Base-by-base conservation (phyloP, 2,888 invertebrate genomes). In the Morpho deidamia region DNA sequence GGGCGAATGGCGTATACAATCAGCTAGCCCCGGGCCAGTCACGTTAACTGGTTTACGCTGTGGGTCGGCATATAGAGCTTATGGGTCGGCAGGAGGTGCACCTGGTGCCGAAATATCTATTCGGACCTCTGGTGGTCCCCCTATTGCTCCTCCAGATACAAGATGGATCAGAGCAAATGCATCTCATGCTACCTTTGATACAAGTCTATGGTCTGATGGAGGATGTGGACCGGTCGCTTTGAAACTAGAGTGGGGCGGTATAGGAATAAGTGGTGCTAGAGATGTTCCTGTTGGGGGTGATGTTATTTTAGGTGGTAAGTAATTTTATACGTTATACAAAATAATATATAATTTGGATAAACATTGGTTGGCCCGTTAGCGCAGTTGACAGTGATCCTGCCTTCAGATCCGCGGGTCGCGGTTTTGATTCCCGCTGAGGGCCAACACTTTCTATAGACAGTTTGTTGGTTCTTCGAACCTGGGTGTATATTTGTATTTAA, bases 161-260 rank as follows among this genome's bases (percentile, higher is more conserved):
- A 93, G 95, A 67, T 93, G 97, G 74, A 92, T 97, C 55, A 88
- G 92, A 58, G 92, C 95, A 1, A 97, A 97, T 76, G 92, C 95
- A 7, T 95, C 96, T 0, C 95, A 94, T 59, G 93, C 96, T 9
- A 92, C 94, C 63, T 91, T 97, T 53, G 94, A 95, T 72, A 92
- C 97, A 45, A 92, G 92, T 59, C 91, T 93, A 39, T 97, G 97
- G 97, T 93, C 93, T 56, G 94, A 94, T 71, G 95, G 95, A 1
- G 96, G 96, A 9, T 97, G 97, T 80, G 93, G 95, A 0, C 94
- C 97, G 57, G 92, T 93, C 48, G 94, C 95, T 60, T 94, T 95
- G 76, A 94, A 95, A 48, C 91, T 97, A 12, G 95, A 95, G 74
- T 93, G 89, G 89, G 83, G 84, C 5, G 93, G 87, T 67, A 92